Evolutionary conservation across 2,888 invertebrate genomes (phyloP).

Genomic region (Oasisia sp.): DNA sequence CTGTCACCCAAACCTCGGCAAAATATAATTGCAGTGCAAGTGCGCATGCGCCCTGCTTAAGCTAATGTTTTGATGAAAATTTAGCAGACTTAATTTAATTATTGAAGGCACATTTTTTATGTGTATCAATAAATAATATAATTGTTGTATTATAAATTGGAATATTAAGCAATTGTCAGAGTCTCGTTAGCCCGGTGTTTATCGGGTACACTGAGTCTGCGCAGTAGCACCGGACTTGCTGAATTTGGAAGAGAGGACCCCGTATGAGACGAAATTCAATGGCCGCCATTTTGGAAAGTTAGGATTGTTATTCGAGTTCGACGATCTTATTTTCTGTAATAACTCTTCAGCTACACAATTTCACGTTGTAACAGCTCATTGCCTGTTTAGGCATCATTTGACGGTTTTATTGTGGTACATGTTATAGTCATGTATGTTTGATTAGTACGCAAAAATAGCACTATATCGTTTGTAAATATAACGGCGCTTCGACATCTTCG

Average conservation of each 20-base stretch:
- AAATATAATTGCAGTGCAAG: slow-evolving; percentile 32
- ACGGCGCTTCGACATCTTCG: slow-evolving; percentile 6
- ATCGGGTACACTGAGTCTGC: slow-evolving; percentile 29
- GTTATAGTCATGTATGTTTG: not conserved
- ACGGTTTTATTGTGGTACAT: not conserved
- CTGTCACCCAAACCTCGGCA: slow-evolving; percentile 18
- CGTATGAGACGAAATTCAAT: slow-evolving; percentile 45
- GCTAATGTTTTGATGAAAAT: slow-evolving; percentile 14
- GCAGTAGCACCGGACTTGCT: slow-evolving; percentile 28
- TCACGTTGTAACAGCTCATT: not conserved
- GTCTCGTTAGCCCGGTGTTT: slow-evolving; percentile 25
- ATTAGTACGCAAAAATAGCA: not conserved
- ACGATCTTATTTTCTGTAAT: slow-evolving; percentile 1
- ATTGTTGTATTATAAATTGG: not conserved
- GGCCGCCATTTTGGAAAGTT: slow-evolving; percentile 52
- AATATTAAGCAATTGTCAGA: not conserved
- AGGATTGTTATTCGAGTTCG: slow-evolving; percentile 21
- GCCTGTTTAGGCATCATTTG: slow-evolving; percentile 1
- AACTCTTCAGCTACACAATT: not conserved
- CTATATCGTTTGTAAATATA: slow-evolving; percentile 12
- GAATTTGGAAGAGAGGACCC: slow-evolving; percentile 33
- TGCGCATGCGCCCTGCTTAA: slow-evolving; percentile 31
- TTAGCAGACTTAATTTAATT: not conserved
- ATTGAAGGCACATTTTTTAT: not conserved
- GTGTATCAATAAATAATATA: not conserved